Percentiles rank a stretch among this genome's conserved stretches.
Evolutionary conservation across 2,797 vertebrate species (phyloP).

Genomic region (Varecia variegata): DNA sequence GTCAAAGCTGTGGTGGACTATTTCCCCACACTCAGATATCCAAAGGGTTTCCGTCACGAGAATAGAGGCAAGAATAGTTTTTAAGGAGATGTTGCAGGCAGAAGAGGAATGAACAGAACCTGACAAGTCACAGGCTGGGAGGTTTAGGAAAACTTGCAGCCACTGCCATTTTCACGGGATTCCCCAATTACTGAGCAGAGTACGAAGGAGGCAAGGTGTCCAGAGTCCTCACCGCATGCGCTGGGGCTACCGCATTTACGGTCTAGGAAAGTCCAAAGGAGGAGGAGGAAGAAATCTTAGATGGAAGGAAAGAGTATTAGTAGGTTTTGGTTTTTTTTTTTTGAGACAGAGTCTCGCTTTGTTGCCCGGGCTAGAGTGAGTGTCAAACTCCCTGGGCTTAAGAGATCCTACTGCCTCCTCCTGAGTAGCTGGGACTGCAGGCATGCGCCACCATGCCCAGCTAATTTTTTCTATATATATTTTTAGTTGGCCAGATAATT

Average conservation of each 20-base stretch:
- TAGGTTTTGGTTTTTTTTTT: too few relatives aligned
- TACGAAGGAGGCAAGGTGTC: neutral
- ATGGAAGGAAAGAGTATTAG: neutral
- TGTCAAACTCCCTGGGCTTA: too few relatives aligned
- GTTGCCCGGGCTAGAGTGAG: too few relatives aligned
- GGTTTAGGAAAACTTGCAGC: neutral
- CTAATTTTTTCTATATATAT: too few relatives aligned
- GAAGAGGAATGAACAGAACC: neutral
- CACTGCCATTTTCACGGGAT: neutral
- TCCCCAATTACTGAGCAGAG: neutral
- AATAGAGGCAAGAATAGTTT: neutral
- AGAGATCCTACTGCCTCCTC: too few relatives aligned
- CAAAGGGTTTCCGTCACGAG: neutral
- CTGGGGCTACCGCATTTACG: neutral
- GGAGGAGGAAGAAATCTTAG: neutral
- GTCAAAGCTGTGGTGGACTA: neutral
- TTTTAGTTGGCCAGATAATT: too few relatives aligned
- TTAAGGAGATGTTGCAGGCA: neutral
- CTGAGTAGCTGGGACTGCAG: too few relatives aligned
- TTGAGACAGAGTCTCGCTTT: too few relatives aligned
- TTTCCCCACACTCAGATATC: neutral
- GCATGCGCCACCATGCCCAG: too few relatives aligned
- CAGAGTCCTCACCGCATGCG: neutral
- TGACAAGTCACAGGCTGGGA: neutral
- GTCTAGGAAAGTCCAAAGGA: neutral